phyloP scores from a whole-genome alignment of 2,797 vertebrate genomes.

The Furcifer pardalis region DNA sequence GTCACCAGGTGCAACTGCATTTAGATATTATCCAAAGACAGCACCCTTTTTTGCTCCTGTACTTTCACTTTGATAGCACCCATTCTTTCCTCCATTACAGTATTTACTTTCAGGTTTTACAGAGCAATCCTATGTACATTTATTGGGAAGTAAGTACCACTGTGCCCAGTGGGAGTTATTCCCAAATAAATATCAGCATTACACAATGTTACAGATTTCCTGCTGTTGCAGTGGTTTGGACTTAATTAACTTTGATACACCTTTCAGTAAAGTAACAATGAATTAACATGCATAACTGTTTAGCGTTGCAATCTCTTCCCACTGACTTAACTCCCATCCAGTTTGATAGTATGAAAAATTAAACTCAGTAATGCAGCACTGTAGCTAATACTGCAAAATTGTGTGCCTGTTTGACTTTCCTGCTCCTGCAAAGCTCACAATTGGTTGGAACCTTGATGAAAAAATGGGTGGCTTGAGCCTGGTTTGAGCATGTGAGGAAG shows the following conservation, averaged over 20 bases:
- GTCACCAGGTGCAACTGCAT: slow-evolving; percentile 84
- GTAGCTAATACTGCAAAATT: not conserved
- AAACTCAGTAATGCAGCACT: not conserved
- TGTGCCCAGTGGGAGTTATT: not conserved
- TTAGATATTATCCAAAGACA: slow-evolving; percentile 76
- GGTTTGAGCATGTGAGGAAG: not conserved
- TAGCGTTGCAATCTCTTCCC: not conserved
- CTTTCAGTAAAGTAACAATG: not conserved
- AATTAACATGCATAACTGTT: not conserved
- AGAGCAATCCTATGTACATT: not conserved
- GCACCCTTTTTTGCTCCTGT: no score
- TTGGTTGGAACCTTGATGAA: not conserved
- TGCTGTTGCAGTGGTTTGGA: not conserved
- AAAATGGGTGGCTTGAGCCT: not conserved
- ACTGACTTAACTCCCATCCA: not conserved
- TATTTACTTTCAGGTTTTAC: not conserved
- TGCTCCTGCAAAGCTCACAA: not conserved
- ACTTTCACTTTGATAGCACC: no score
- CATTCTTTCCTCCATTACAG: no score
- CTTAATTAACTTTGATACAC: no score
- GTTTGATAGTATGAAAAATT: not conserved
- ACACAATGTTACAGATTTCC: not conserved
- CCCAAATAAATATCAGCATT: not conserved
- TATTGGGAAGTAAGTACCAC: not conserved
- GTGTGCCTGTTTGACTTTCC: not conserved